These are phyloP conservation scores for Caenorhabditis sp. DNA, from an alignment of 2,888 invertebrate genomes.

Conservation along the genomic window DNA sequence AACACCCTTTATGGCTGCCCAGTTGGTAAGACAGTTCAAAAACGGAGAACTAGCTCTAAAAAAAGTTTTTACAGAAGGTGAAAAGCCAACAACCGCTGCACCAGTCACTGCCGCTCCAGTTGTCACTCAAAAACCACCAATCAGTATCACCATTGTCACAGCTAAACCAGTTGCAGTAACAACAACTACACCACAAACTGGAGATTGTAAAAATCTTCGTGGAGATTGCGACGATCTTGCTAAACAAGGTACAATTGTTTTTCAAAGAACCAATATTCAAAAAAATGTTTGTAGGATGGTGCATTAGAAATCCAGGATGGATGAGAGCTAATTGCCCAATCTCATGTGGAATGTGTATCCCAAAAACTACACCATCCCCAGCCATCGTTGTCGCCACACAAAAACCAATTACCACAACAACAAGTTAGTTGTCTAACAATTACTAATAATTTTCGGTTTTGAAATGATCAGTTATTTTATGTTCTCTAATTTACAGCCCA, in stretches of 20 bases:
- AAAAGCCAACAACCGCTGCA: slow-evolving; percentile 28
- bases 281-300: slow-evolving; percentile 59
- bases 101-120: slow-evolving; percentile 18
- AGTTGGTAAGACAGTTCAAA: slow-evolving; percentile 33
- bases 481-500: slow-evolving; percentile 33
- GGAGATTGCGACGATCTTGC: slow-evolving; percentile 68
- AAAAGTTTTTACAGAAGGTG: slow-evolving; percentile 25
- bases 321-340: slow-evolving; percentile 67
- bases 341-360: slow-evolving; percentile 61
- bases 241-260: slow-evolving; percentile 49
- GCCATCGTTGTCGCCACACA: neutral
- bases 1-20: slow-evolving; percentile 68
- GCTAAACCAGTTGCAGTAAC: slow-evolving; percentile 29
- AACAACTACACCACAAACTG: slow-evolving; percentile 22
- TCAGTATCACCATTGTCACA: slow-evolving; percentile 4
- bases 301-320: slow-evolving; percentile 67
- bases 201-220: slow-evolving; percentile 61
- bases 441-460: neutral
- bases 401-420: slow-evolving; percentile 1
- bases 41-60: neutral
- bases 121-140: slow-evolving; percentile 21
- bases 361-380: slow-evolving; percentile 19
- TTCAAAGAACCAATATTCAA: neutral
- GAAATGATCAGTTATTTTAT: neutral
- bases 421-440: slow-evolving; percentile 12